Base-by-base conservation (phyloP, 2,113 vertebrate genomes). In the Nothocercus julius region DNA sequence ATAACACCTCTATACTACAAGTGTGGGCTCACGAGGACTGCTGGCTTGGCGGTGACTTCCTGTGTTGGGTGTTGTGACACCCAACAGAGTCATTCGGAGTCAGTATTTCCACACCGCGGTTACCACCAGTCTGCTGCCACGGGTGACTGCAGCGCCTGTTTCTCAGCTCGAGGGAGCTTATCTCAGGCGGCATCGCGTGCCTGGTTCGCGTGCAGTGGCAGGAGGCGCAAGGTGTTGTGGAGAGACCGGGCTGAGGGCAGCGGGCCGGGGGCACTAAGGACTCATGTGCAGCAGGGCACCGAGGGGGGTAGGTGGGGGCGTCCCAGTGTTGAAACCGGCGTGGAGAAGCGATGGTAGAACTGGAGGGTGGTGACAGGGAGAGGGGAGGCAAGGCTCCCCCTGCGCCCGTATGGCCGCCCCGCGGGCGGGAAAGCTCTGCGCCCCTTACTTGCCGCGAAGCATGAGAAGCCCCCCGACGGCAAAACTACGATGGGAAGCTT, bases 401-500 rank as follows among this genome's bases (percentile, higher is more conserved):
- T 56, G 45, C 5, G 11, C 0, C 0, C 45, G 0, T 45, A 28
- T 15, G 9, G 47, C n/a, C 51, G 47, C n/a, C 34, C 49, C 7
- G 8, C 13, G 8, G 2, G 5, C 24, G n/a, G 45, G 34, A 1
- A 40, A 22, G 42, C 74, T 90, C 32, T 44, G 18, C 53, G n/a
- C 11, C 40, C 54, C 56, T 38, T 11, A 5, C 22, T n/a, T 51
- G 19, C 2, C 2, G 53, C 1, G 1, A 83, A 63, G 22, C 22
- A 51, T 27, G 32, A 78, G 32, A 21, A 58, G 78, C 14, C 59
- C 59, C 1, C 19, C 0, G 3, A 45, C 11, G 8, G 22, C 32
- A 70, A 66, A 64, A 27, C 47, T 51, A n/a, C 30, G 63, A 25
- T 44, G 40, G 62, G 34, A 49, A 80, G 34, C 34, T 56, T 40